These are phyloP conservation scores for Lordiphosa collinella DNA, from an alignment of 1,140 invertebrate species.

Conservation along the genomic window DNA sequence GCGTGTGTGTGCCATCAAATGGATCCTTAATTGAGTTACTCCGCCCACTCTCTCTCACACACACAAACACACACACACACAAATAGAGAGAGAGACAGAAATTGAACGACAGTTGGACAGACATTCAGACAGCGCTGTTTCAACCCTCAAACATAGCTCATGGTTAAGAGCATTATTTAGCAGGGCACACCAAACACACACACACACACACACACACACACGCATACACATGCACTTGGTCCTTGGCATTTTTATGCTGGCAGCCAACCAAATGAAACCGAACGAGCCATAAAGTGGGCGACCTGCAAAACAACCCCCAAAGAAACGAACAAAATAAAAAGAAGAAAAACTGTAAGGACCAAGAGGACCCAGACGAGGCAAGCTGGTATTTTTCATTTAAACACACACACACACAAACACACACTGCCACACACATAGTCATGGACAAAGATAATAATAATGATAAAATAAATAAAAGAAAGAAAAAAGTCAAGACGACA, in stretches of 20 bases:
- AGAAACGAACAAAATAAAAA: not conserved
- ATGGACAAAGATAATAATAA: conserved; percentile 78
- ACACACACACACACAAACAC: conserved; percentile 9
- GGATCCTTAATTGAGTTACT: conserved; percentile 79
- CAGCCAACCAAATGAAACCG: conserved; percentile 75
- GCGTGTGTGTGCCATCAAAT: conserved; percentile 75
- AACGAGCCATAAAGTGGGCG: conserved; percentile 68
- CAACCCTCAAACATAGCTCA: conserved; percentile 57
- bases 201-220: conserved; percentile 20
- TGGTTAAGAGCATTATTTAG: conserved; percentile 74
- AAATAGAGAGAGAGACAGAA: conserved; percentile 13
- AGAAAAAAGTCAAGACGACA: conserved; percentile 16
- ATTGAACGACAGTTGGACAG: conserved; percentile 50
- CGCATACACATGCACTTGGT: conserved; percentile 14
- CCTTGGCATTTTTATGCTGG: conserved; percentile 65
- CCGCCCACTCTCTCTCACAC: conserved; percentile 51
- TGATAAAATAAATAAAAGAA: conserved; percentile 77
- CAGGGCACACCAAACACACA: conserved; percentile 26
- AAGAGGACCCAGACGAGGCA: conserved; percentile 4
- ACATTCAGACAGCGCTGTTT: conserved; percentile 52
- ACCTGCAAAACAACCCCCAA: conserved; percentile 59
- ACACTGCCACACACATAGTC: conserved; percentile 42
- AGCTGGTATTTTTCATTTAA: conserved; percentile 56
- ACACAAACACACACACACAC: conserved; percentile 19
- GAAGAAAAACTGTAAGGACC: not conserved